Conservation (phyloP, 1,140 invertebrate genomes). For the Sitobion miscanthi region DNA sequence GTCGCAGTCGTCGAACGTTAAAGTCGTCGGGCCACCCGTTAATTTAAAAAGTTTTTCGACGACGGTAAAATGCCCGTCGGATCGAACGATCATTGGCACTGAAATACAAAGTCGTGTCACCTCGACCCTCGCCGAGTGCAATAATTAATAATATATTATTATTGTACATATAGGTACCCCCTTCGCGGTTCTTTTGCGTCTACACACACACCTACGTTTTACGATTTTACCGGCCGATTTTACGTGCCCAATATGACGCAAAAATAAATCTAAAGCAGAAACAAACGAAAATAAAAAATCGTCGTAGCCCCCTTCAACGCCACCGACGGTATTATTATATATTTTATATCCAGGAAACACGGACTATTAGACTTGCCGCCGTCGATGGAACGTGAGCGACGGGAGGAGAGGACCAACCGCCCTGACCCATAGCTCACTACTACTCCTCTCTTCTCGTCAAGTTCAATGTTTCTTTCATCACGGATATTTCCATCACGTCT, state of each 20-base stretch:
- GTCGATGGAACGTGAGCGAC: neutral
- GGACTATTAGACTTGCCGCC: neutral
- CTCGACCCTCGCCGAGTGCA: neutral
- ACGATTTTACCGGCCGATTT: neutral
- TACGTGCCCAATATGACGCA: neutral
- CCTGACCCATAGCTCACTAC: conserved; percentile 16
- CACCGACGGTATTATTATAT: neutral
- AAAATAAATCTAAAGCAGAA: neutral
- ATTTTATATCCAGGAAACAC: neutral
- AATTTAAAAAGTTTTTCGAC: neutral
- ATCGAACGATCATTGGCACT: neutral
- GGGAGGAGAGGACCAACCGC: neutral
- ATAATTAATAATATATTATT: neutral
- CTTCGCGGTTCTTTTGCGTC: neutral
- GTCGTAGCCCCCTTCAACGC: neutral
- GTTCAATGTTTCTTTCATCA: conserved; percentile 36
- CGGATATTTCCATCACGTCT: conserved; percentile 41
- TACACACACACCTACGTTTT: neutral
- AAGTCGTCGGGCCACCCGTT: neutral
- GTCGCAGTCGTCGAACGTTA: neutral
- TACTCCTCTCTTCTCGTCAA: neutral
- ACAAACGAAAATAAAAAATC: neutral
- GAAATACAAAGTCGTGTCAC: neutral
- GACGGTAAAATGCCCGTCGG: neutral
- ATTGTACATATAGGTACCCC: neutral